Evolutionary conservation across 2,113 vertebrate genomes (phyloP).

Genomic region (Mus pahari): DNA sequence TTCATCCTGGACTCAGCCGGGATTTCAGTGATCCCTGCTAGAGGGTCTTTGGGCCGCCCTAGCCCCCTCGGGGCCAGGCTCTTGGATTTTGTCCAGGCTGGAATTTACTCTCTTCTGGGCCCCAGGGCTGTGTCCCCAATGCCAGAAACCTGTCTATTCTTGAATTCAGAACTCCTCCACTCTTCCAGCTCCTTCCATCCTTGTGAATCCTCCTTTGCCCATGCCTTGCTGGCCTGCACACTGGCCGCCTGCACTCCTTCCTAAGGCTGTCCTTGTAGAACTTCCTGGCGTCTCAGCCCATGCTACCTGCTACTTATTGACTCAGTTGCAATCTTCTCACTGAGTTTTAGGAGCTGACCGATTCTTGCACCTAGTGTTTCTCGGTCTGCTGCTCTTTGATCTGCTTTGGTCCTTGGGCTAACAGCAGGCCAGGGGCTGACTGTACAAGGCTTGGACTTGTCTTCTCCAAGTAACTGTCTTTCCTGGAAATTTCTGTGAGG

Average conservation of each 20-base stretch:
- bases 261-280: background rate
- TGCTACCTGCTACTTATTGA: background rate
- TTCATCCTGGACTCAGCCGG: constrained; percentile 6
- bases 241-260: background rate
- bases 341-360: background rate
- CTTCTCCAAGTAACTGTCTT: constrained; percentile 55
- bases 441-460: constrained; percentile 12
- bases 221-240: background rate
- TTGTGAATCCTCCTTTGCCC: background rate
- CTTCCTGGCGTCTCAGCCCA: background rate
- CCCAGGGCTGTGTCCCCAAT: background rate
- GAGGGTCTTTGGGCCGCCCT: background rate
- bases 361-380: background rate
- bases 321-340: background rate
- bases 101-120: background rate
- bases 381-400: background rate
- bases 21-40: background rate
- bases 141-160: background rate
- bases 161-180: background rate
- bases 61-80: background rate
- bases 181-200: background rate
- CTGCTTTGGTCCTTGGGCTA: background rate
- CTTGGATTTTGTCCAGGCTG: background rate
- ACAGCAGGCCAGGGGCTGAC: constrained; percentile 4
- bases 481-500: constrained; percentile 78